Base-by-base conservation (phyloP, 2,113 vertebrate genomes). In the Sclerurus mexicanus region DNA sequence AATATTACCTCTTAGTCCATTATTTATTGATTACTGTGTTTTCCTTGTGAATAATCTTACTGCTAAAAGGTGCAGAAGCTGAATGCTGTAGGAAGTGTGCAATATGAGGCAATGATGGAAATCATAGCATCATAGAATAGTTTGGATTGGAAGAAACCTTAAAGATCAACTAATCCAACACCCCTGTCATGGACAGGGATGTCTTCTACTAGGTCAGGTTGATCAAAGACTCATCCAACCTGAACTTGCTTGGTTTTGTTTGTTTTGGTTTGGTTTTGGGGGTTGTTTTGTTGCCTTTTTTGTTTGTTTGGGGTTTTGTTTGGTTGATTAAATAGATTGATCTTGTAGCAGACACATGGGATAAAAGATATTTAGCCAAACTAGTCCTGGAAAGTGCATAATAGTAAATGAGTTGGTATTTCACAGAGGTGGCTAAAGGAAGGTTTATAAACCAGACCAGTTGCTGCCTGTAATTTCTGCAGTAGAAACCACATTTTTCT, bases 381-480 rank as follows among this genome's bases (percentile, higher is more conserved):
- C 37, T 35, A 87, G 40, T 37, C 30, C 53, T 73, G 42, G 27
- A 59, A 93, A 89, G 66, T 23, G 21, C 17, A 4, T 30, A 42
- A 23, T 17, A 33, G 30, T 55, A 53, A 67, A 71, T 16, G 10
- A 91, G 12, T 10, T 84, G 47, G 4, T 82, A 42, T 44, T 82
- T 72, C 3, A 0, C 24, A 66, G 44, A 1, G 7, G 12, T 91
- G 71, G 17, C 50, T 33, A 53, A 83, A 83, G 78, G 25, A 71
- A 6, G 2, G 8, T 7, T 6, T 13, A 28, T 33, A 68, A 49
- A 63, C 31, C 27, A 47, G 50, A 63, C 4, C 0, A 1, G 15
- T 16, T 76, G 58, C 84, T 91, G 47, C 40, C 66, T 95, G 50
- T 25, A 59, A 44, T 12, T 60, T 91, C 77, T 89, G 16, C 31